phyloP scores from a whole-genome alignment of 2,888 invertebrate genomes.

The Mamestra brassicae region DNA sequence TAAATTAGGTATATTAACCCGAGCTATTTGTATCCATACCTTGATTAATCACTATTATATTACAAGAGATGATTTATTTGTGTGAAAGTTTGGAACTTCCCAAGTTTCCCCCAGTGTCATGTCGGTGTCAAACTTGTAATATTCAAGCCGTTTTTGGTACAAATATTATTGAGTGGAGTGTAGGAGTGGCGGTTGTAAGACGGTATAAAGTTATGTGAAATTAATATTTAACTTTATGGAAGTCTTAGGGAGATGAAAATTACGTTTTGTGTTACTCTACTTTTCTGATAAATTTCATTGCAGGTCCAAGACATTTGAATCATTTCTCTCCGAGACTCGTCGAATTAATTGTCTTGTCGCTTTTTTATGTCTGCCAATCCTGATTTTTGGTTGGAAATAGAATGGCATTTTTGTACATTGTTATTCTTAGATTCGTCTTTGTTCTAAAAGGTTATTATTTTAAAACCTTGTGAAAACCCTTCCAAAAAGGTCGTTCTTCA shows the following conservation, averaged over 20 bases:
- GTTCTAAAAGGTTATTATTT: not conserved
- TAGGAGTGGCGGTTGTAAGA: not conserved
- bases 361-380: too few species aligned
- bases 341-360: not conserved
- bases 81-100: constrained; percentile 38
- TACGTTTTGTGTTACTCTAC: not conserved
- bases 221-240: constrained; percentile 9
- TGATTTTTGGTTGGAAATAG: not conserved
- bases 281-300: not conserved
- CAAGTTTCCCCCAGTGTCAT: constrained; percentile 41
- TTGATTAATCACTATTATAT: constrained; percentile 45
- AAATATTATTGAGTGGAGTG: constrained; percentile 12
- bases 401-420: not conserved
- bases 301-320: too few species aligned
- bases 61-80: constrained; percentile 39
- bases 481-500: constrained; percentile 1
- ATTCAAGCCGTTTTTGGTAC: constrained; percentile 14
- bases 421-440: not conserved
- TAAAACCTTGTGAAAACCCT: not conserved
- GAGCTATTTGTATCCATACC: not conserved
- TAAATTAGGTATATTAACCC: not conserved
- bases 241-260: not conserved
- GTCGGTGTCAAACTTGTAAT: constrained; percentile 50
- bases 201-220: constrained; percentile 11
- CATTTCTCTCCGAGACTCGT: too few species aligned